phyloP scores from a whole-genome alignment of 2,113 vertebrate genomes.

The Anarrhichthys ocellatus region DNA sequence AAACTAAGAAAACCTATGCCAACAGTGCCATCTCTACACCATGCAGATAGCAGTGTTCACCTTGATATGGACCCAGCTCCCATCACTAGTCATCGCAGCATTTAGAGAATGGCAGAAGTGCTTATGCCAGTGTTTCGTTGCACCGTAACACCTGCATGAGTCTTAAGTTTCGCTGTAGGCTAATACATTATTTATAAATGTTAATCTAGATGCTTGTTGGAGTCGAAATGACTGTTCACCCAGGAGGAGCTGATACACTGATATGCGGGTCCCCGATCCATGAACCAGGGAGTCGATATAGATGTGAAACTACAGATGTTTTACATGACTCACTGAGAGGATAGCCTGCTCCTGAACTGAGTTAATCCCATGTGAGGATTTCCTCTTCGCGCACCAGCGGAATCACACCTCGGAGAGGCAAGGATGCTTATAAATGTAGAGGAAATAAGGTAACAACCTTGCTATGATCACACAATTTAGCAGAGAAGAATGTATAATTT shows the following conservation, averaged over 20 bases:
- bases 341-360: not conserved
- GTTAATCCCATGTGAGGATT: not conserved
- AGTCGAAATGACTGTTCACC: not conserved
- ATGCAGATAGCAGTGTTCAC: not conserved
- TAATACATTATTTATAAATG: not conserved
- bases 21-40: not conserved
- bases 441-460: not conserved
- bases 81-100: not conserved
- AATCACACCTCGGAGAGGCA: slow-evolving; percentile 1
- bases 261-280: not conserved
- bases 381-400: not conserved
- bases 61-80: not conserved
- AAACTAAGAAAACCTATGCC: not conserved
- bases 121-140: not conserved
- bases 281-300: not conserved
- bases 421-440: not conserved
- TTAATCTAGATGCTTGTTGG: not conserved
- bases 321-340: not conserved
- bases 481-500: not conserved
- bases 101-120: not conserved
- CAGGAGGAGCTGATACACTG: not conserved
- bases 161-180: not conserved
- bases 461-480: not conserved
- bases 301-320: not conserved
- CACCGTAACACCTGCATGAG: not conserved